Conservation (phyloP, 2,113 vertebrate species). For the Albula glossodonta region DNA sequence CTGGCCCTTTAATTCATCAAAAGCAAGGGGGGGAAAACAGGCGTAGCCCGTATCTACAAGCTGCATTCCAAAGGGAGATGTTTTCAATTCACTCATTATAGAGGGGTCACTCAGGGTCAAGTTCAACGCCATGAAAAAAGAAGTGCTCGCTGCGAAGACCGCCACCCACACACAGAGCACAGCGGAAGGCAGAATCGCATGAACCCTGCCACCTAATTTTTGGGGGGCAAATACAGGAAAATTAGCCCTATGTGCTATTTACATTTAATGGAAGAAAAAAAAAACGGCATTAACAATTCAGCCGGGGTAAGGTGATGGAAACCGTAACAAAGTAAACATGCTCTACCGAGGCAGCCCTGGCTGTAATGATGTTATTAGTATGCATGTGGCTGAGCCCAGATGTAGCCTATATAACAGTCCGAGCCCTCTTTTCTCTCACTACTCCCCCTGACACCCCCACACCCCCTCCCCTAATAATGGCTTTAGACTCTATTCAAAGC, state of each 20-base stretch:
- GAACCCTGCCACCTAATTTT: conserved; percentile 84
- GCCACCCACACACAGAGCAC: conserved; percentile 85
- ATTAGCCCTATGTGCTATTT: conserved; percentile 91
- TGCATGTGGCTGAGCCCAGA: conserved; percentile 89
- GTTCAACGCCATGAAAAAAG: conserved; percentile 96
- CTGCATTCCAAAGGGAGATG: conserved; percentile 97
- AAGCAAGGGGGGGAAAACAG: conserved; percentile 68
- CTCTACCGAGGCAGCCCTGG: conserved; percentile 78
- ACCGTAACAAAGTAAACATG: conserved; percentile 89
- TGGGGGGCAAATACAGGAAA: conserved; percentile 83
- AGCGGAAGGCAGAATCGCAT: conserved; percentile 80
- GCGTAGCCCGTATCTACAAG: conserved; percentile 82
- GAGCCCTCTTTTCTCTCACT: conserved; percentile 58
- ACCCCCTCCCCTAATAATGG: conserved; percentile 65
- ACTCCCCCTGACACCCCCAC: not conserved
- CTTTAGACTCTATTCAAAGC: conserved; percentile 75
- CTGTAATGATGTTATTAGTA: conserved; percentile 94
- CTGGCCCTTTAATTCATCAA: conserved; percentile 88
- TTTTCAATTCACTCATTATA: conserved; percentile 99
- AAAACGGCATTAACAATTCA: conserved; percentile 84
- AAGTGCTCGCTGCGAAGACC: conserved; percentile 83
- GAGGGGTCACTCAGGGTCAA: conserved; percentile 91
- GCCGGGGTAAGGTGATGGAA: conserved; percentile 83
- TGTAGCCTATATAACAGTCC: conserved; percentile 86
- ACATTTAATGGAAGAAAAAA: conserved; percentile 73